These are phyloP conservation scores for Pangasianodon gigas DNA, from an alignment of 2,113 vertebrate species.

Conservation along the genomic window DNA sequence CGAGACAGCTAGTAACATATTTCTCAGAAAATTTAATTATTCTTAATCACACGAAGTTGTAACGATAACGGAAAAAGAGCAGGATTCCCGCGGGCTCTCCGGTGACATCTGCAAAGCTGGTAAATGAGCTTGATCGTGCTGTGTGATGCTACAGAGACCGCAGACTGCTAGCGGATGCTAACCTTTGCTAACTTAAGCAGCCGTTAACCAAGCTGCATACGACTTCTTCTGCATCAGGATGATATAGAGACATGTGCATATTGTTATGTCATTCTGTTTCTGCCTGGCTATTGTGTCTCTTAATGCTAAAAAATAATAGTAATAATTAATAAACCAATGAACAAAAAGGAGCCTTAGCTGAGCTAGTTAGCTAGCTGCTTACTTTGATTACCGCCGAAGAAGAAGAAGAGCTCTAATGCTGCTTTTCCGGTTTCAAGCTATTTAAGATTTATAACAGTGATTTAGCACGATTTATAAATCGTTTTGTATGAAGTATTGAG, in stretches of 20 bases:
- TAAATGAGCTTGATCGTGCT: neutral
- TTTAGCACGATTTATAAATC: neutral
- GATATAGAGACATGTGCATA: neutral
- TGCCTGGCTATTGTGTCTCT: neutral
- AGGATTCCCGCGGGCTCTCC: neutral
- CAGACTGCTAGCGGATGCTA: neutral
- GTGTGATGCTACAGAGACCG: neutral
- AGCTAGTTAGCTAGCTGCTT: conserved; percentile 5
- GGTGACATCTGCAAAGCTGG: conserved; percentile 25
- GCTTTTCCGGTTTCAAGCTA: neutral
- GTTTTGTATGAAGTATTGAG: neutral
- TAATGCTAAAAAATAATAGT: too few relatives aligned
- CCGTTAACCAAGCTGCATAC: neutral
- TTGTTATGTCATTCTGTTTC: too few relatives aligned
- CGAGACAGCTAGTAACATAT: conserved; percentile 19
- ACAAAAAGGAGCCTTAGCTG: neutral
- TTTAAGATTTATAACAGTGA: neutral
- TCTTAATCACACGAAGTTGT: too few relatives aligned
- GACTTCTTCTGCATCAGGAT: neutral
- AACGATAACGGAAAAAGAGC: neutral
- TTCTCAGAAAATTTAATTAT: neutral
- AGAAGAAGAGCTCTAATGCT: neutral
- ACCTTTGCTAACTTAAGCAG: neutral
- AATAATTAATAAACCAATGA: neutral
- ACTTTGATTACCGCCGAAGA: neutral